Conservation (phyloP, 2,797 vertebrate genomes). For the Myripristis jacobus region DNA sequence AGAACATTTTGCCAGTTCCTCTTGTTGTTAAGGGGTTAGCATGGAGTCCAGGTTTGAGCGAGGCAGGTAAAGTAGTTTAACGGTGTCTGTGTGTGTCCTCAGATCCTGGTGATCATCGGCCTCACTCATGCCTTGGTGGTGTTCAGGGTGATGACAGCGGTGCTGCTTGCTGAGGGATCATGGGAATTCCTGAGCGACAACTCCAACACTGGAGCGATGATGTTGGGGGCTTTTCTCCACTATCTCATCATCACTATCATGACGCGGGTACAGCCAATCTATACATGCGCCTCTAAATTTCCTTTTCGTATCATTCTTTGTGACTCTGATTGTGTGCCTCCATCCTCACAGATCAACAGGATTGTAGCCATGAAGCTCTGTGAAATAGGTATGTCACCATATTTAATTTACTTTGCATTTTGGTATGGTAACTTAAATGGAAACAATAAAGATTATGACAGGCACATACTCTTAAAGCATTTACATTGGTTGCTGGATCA, state of each 20-base stretch:
- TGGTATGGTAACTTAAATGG: too few relatives aligned
- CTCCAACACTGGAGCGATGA: constrained; percentile 83
- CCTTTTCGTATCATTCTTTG: background rate
- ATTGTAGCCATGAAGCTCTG: constrained; percentile 88
- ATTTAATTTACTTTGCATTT: background rate
- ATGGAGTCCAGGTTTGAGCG: too few relatives aligned
- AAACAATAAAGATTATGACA: too few relatives aligned
- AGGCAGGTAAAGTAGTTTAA: too few relatives aligned
- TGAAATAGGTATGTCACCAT: constrained; percentile 84
- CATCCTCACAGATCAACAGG: constrained; percentile 87
- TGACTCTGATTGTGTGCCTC: constrained; percentile 22
- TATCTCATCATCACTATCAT: constrained; percentile 91
- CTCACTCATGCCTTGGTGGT: constrained; percentile 90
- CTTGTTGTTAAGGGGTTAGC: too few relatives aligned
- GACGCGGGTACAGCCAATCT: constrained; percentile 86
- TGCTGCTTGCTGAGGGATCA: constrained; percentile 76
- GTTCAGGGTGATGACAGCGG: constrained; percentile 87
- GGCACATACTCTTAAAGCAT: too few relatives aligned
- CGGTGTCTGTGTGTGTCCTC: constrained; percentile 39
- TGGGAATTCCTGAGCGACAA: constrained; percentile 78
- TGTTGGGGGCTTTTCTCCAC: constrained; percentile 90
- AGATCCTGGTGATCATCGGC: constrained; percentile 91
- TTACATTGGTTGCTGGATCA: too few relatives aligned
- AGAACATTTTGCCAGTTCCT: too few relatives aligned
- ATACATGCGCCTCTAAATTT: background rate